A percentile compares a stretch with the other conserved stretches of the same genome.
These are phyloP conservation scores for Palythoa grandiflora DNA, from an alignment of 92 coral and sea anemone species.

Conservation along the genomic window DNA sequence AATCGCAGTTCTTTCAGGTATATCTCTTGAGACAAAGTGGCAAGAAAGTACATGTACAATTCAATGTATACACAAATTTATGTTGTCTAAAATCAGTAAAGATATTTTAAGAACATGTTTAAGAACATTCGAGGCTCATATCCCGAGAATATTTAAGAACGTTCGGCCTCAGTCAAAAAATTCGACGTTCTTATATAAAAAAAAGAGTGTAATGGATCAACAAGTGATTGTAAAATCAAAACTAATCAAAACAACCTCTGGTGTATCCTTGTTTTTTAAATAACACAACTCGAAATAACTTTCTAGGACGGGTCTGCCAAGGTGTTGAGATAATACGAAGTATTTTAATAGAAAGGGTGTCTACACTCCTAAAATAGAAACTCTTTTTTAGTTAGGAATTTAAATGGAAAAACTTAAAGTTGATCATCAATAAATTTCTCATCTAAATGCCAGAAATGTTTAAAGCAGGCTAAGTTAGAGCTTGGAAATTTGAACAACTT, in stretches of 20 bases:
- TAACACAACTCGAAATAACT: neutral
- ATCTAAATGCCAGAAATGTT: neutral
- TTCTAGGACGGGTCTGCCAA: neutral
- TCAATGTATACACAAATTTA: too few species aligned
- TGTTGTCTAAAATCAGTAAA: too few species aligned
- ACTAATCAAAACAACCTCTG: neutral
- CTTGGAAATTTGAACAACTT: neutral
- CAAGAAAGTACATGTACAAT: too few species aligned
- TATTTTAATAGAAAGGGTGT: neutral
- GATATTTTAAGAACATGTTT: too few species aligned
- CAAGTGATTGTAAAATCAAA: neutral
- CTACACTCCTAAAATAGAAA: slow-evolving; percentile 32
- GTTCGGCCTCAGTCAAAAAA: too few species aligned
- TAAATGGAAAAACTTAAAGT: neutral
- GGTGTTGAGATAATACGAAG: slow-evolving; percentile 5
- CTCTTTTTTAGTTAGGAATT: neutral
- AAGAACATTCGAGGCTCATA: too few species aligned
- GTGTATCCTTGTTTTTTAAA: neutral
- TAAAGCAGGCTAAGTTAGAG: neutral
- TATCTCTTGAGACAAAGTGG: too few species aligned
- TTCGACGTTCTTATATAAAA: too few species aligned
- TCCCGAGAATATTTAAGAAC: too few species aligned
- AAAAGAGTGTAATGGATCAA: too few species aligned
- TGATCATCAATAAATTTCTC: neutral
- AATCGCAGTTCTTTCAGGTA: too few species aligned